phyloP scores from a whole-genome alignment of 2,113 vertebrate species.

The Regulus satrapa region DNA sequence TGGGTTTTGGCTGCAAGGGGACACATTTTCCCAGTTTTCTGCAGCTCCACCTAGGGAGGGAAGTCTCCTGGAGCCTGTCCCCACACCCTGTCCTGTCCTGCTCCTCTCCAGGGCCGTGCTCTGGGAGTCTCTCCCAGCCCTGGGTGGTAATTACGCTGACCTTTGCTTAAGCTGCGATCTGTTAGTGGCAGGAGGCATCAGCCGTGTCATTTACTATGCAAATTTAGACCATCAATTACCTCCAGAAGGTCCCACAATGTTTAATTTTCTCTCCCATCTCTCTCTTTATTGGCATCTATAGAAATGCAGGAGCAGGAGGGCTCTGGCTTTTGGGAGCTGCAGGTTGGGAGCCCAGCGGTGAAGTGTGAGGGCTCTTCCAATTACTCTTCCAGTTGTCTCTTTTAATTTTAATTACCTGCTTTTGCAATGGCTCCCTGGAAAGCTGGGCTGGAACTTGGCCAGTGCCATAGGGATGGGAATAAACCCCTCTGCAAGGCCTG shows the following conservation, averaged over 20 bases:
- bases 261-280: constrained; percentile 41
- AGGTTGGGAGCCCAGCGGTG: not conserved
- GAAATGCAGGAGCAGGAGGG: not conserved
- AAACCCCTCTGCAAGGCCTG: not conserved
- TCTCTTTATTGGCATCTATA: constrained; percentile 19
- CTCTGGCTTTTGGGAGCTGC: not conserved
- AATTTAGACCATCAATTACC: constrained; percentile 61
- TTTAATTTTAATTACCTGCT: constrained; percentile 42
- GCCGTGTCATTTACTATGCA: constrained; percentile 63
- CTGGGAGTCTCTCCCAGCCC: not conserved
- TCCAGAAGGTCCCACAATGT: constrained; percentile 19
- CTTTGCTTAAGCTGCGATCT: constrained; percentile 47
- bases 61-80: not conserved
- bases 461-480: not conserved
- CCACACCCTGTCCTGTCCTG: not conserved
- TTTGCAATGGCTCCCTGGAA: not conserved
- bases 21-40: not conserved
- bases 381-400: not conserved
- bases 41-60: accelerated
- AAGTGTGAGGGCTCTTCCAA: not conserved
- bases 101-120: not conserved
- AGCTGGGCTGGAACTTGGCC: not conserved
- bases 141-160: constrained; percentile 24
- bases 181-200: constrained; percentile 45
- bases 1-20: not conserved